Conservation (phyloP, 2,888 invertebrate species). For the Enoplolaimus lenunculus region DNA sequence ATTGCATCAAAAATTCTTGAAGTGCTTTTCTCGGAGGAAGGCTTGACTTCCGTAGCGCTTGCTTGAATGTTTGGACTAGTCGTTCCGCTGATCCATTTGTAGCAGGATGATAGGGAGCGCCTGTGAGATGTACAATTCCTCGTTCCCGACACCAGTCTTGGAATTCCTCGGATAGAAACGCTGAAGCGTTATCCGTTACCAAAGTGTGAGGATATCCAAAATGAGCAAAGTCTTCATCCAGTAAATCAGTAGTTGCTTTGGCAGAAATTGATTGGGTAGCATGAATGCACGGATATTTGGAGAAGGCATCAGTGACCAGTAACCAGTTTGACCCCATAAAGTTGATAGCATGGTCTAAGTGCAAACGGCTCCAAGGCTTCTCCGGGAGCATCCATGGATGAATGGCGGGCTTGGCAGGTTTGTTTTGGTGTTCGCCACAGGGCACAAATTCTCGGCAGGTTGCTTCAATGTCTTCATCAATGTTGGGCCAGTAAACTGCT, state of each 20-base stretch:
- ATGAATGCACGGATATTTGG: slow-evolving; percentile 16
- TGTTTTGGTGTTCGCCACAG: slow-evolving; percentile 16
- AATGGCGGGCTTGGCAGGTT: slow-evolving; percentile 24
- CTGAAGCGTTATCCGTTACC: slow-evolving; percentile 28
- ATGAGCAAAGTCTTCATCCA: slow-evolving; percentile 26
- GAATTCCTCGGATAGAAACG: slow-evolving; percentile 22
- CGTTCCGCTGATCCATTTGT: slow-evolving; percentile 21
- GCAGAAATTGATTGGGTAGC: slow-evolving; percentile 16
- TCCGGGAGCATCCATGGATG: slow-evolving; percentile 31
- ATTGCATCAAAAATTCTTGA: slow-evolving; percentile 24
- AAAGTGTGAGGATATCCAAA: slow-evolving; percentile 27
- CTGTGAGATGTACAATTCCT: slow-evolving; percentile 21
- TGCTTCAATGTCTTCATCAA: slow-evolving; percentile 14
- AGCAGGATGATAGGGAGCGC: slow-evolving; percentile 28
- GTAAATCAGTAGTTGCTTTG: slow-evolving; percentile 24
- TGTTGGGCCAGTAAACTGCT: slow-evolving; percentile 12
- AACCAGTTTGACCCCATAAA: slow-evolving; percentile 21
- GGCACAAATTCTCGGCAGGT: not conserved
- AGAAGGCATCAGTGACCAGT: not conserved
- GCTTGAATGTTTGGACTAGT: slow-evolving; percentile 27
- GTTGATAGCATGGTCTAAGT: slow-evolving; percentile 31
- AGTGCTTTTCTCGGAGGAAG: slow-evolving; percentile 21
- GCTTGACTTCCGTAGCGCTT: slow-evolving; percentile 22
- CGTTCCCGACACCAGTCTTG: not conserved
- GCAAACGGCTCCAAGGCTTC: slow-evolving; percentile 30